Conservation (phyloP, 2,113 vertebrate species). For the Collichthys lucidus region DNA sequence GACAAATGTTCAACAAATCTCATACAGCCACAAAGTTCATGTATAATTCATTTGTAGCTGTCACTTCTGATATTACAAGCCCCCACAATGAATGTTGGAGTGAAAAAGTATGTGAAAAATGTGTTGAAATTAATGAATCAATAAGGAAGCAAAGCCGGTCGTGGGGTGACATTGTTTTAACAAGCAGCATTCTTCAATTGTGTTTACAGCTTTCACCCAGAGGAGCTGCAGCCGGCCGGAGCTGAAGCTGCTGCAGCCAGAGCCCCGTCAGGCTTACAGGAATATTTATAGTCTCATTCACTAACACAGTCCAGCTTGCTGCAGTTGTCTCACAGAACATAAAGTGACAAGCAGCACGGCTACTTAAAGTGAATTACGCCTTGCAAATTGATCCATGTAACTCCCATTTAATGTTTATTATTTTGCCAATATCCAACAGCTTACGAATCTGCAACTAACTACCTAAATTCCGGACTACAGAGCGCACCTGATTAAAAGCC, state of each 20-base stretch:
- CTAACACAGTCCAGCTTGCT: constrained; percentile 18
- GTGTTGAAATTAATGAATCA: constrained; percentile 38
- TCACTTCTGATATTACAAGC: constrained; percentile 8
- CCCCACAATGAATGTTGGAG: background rate
- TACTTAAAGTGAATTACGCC: constrained; percentile 44
- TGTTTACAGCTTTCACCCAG: constrained; percentile 43
- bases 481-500: too few species aligned
- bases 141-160: constrained; percentile 24
- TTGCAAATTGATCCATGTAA: constrained; percentile 32
- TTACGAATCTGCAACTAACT: background rate
- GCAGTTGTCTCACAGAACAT: constrained; percentile 39
- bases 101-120: background rate
- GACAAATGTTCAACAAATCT: constrained; percentile 25
- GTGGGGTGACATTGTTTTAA: constrained; percentile 36
- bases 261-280: constrained; percentile 7
- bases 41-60: constrained; percentile 37
- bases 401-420: constrained; percentile 10
- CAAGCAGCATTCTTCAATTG: constrained; percentile 33
- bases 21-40: background rate
- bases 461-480: too few species aligned
- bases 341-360: constrained; percentile 44
- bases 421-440: constrained; percentile 9
- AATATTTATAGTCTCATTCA: constrained; percentile 53
- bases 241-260: constrained; percentile 13
- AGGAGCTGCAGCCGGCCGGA: background rate